Conservation (phyloP, 92 coral and sea anemone species). For the Parazoanthus swiftii region DNA sequence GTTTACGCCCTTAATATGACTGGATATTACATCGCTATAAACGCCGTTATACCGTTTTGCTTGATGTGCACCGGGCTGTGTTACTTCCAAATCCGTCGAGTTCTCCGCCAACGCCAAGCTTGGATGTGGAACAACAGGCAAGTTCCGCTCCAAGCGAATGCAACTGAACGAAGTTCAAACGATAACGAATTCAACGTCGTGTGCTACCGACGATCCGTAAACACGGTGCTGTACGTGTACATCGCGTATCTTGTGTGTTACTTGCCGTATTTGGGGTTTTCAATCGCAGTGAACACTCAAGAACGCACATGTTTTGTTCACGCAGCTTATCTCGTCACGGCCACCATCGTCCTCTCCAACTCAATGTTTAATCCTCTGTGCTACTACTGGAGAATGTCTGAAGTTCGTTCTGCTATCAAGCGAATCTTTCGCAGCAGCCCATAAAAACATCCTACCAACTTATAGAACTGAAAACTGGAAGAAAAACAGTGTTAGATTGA, state of each 20-base stretch:
- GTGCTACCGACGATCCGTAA: conserved; percentile 3
- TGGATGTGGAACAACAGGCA: neutral
- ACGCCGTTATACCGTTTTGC: conserved; percentile 33
- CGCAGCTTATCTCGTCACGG: conserved; percentile 28
- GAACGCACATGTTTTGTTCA: neutral
- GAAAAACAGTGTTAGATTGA: neutral
- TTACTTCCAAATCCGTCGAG: conserved; percentile 6
- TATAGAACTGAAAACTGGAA: neutral
- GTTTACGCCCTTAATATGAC: conserved; percentile 8
- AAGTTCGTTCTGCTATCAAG: conserved; percentile 29
- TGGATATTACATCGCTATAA: conserved; percentile 14
- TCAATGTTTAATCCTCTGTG: conserved; percentile 30
- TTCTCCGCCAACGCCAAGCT: conserved; percentile 19
- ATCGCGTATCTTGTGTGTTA: conserved; percentile 23
- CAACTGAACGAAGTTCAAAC: neutral
- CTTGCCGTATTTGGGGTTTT: conserved; percentile 35
- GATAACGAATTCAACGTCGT: neutral
- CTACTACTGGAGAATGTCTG: conserved; percentile 36
- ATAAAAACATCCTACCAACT: neutral
- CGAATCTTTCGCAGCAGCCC: neutral
- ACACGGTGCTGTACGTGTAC: conserved; percentile 24
- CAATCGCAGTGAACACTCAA: conserved; percentile 3
- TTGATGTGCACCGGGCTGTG: conserved; percentile 8
- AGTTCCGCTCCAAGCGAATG: neutral
- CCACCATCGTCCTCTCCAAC: conserved; percentile 29